Evolutionary conservation across 1,140 invertebrate species (phyloP).

Genomic region (Dreissena rostriformis): DNA sequence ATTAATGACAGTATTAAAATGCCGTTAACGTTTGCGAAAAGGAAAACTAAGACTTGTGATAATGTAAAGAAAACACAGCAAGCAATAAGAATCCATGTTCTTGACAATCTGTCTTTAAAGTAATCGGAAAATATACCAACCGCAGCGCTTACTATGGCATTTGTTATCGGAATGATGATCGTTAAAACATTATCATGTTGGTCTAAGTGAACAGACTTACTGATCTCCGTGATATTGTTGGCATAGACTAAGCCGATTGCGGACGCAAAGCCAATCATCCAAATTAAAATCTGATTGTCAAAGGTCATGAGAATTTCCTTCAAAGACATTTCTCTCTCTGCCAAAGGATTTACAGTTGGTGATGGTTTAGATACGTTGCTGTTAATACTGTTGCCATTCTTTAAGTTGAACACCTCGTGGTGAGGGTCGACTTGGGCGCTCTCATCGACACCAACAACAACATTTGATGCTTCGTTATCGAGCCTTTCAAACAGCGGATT

Average conservation of each 20-base stretch:
- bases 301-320: conserved; percentile 42
- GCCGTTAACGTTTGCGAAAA: conserved; percentile 12
- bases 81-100: conserved; percentile 57
- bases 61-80: conserved; percentile 24
- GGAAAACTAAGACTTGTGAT: conserved; percentile 38
- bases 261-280: conserved; percentile 58
- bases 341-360: background rate
- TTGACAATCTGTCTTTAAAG: conserved; percentile 56
- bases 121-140: conserved; percentile 58
- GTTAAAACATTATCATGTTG: conserved; percentile 44
- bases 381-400: conserved; percentile 7
- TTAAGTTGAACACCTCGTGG: conserved; percentile 7
- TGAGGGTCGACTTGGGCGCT: background rate
- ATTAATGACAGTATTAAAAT: conserved; percentile 35
- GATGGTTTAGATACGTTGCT: background rate
- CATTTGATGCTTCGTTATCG: background rate
- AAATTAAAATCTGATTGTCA: conserved; percentile 46
- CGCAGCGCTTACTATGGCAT: conserved; percentile 46
- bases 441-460: background rate
- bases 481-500: background rate
- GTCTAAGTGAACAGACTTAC: conserved; percentile 47
- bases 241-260: conserved; percentile 53
- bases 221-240: conserved; percentile 55
- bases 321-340: conserved; percentile 26
- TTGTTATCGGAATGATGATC: conserved; percentile 48